Evolutionary conservation across 2,113 vertebrate genomes (phyloP).

Genomic region (Nicator chloris): DNA sequence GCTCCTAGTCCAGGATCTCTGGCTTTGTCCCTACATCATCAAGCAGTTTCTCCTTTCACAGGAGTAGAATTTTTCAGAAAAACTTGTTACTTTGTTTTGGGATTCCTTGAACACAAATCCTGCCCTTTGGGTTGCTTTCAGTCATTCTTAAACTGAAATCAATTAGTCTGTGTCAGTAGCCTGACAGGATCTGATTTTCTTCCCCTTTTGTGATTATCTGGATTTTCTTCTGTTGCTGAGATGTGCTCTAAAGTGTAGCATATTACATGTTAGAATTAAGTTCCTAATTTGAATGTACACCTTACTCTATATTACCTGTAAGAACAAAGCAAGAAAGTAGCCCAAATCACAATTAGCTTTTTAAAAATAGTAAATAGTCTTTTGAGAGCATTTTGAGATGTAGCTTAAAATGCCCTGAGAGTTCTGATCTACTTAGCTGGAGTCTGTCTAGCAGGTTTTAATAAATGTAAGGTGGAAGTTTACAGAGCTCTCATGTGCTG

Average conservation of each 20-base stretch:
- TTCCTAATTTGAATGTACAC: background rate
- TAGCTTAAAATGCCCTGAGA: background rate
- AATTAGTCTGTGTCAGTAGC: background rate
- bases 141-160: background rate
- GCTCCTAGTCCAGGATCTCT: background rate
- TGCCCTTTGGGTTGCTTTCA: background rate
- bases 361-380: background rate
- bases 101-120: background rate
- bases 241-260: background rate
- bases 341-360: background rate
- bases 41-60: background rate
- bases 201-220: background rate
- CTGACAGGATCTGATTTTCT: background rate
- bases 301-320: background rate
- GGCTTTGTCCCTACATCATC: background rate
- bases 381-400: background rate
- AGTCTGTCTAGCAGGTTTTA: constrained; percentile 18
- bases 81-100: background rate
- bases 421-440: constrained; percentile 3
- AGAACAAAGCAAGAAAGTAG: background rate
- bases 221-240: background rate
- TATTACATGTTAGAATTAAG: background rate
- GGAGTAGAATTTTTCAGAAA: constrained; percentile 21
- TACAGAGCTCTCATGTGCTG: background rate
- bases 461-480: background rate